Base-by-base conservation (phyloP, 2,797 vertebrate genomes). In the Bryconaethiops microstoma region DNA sequence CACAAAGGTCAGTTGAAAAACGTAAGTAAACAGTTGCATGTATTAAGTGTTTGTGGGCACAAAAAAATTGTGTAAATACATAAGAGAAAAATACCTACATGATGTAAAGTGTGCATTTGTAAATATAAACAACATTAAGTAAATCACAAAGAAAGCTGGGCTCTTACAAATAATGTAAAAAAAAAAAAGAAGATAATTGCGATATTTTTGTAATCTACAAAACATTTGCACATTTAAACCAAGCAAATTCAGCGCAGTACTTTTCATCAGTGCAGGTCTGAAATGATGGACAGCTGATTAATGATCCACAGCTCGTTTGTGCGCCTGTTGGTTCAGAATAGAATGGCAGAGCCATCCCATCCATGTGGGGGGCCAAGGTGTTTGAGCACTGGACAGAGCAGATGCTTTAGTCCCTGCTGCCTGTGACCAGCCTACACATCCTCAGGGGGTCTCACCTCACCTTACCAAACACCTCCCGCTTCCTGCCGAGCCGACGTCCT, bases 401-500 rank as follows among this genome's bases (percentile, higher is more conserved):
- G 45, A 70, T 68, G 48, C 55, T 75, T 50, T 75, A 48, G 73
- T 17, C 60, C 74, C 55, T 35, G 45, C 5, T 50, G 42, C 42
- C 69, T 80, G 72, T 80, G 74, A 68, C 57, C 76, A 74, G 69
- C 69, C 74, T 25, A 21, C 19, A 45, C 60, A 19, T 25, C 78
- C 74, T 29, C 48, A 12, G 82, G 82, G 69, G 72, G 29, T 68
- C 74, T 77, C 64, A 13, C 74, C 60, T 57, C 39, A 60, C 76
- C 73, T 83, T 55, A 76, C 77, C 62, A 76, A 81, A 86, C 82
- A 81, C 76, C 76, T 76, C 13, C 69, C 6, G 3, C 60, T 59
- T 35, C 72, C 59, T 45, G 69, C 4, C 25, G 79, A 65, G 7
- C 48, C 65, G 48, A 79, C 40, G n/a, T 50, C 10, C 7, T 52